These are phyloP conservation scores for Neolamprologus sp. DNA, from an alignment of 2,113 vertebrate genomes.

Conservation along the genomic window DNA sequence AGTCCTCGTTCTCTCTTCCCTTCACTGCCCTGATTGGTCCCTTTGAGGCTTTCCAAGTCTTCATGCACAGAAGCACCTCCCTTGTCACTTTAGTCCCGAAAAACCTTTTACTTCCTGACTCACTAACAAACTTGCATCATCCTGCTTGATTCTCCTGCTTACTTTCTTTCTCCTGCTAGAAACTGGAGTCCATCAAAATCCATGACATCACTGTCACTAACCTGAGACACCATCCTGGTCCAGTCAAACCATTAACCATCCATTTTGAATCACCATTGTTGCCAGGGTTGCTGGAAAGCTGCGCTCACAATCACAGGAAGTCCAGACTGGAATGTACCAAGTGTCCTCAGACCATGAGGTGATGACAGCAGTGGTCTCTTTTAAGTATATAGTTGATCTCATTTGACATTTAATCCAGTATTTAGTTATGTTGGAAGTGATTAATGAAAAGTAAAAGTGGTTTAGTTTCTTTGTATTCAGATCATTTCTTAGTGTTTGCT, in stretches of 20 bases:
- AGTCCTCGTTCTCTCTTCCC: neutral
- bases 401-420: neutral
- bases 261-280: neutral
- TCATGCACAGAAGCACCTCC: neutral
- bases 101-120: neutral
- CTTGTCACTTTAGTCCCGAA: neutral
- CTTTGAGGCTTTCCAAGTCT: neutral
- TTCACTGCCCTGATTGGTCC: neutral
- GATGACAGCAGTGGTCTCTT: neutral
- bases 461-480: neutral
- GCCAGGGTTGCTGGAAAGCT: neutral
- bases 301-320: neutral
- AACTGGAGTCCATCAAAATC: neutral
- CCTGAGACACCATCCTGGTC: neutral
- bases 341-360: neutral
- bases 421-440: neutral
- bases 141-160: neutral
- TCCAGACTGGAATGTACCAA: neutral
- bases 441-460: neutral
- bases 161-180: neutral
- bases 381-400: neutral
- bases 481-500: neutral
- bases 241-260: neutral
- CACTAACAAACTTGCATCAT: neutral
- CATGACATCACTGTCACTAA: neutral